Percentiles rank a stretch among this genome's conserved stretches.
Evolutionary conservation across 2,888 invertebrate genomes (phyloP).

Genomic region (Parnassius mnemosyne): DNA sequence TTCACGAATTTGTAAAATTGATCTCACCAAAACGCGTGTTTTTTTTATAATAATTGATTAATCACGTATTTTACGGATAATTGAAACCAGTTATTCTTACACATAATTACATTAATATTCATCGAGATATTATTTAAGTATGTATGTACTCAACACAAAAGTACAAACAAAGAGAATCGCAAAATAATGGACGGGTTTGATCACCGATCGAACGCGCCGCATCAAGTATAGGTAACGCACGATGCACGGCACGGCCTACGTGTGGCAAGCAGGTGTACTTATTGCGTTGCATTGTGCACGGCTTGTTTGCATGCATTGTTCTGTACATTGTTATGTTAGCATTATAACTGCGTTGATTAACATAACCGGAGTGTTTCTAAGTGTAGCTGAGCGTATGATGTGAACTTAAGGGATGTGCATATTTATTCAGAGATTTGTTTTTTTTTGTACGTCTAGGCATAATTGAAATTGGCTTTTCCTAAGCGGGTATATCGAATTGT

Average conservation of each 20-base stretch:
- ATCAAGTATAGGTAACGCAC: not conserved
- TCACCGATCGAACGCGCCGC: not conserved
- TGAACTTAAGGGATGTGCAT: not conserved
- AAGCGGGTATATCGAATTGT: not conserved
- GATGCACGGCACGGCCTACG: not conserved
- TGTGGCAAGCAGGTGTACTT: conserved; percentile 22
- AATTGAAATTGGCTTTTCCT: not conserved
- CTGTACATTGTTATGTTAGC: conserved; percentile 24
- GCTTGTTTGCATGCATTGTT: conserved; percentile 26
- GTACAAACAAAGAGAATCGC: no score
- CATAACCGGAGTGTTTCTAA: conserved; percentile 25
- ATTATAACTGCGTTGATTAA: conserved; percentile 25
- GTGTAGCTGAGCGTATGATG: conserved; percentile 4
- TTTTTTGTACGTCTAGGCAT: not conserved
- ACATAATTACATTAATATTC: no score
- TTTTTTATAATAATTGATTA: no score
- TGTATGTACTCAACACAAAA: no score
- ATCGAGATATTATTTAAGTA: no score
- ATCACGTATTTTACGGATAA: no score
- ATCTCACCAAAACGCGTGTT: no score
- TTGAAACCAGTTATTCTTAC: no score
- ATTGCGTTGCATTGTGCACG: conserved; percentile 17
- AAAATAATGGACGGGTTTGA: no score
- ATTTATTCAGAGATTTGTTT: conserved; percentile 7
- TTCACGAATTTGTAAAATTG: no score